Base-by-base conservation (phyloP, 2,888 invertebrate species). In the Macaria notata region DNA sequence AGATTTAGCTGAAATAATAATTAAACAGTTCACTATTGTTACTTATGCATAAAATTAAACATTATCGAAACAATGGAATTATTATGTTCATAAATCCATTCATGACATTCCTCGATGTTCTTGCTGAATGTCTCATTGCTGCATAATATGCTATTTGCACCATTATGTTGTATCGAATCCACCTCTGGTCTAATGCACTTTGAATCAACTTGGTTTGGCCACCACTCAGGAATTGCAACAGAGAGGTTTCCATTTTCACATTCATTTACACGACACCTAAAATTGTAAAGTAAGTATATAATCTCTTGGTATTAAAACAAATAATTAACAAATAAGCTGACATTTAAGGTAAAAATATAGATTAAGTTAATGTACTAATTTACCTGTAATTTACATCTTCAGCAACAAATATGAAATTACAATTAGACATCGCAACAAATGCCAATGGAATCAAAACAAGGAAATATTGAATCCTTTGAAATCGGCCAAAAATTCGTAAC, bases 401-500 rank as follows among this genome's bases (percentile, higher is more conserved):
- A 33, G 87, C 84, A 45, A 86, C 84, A 69, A 87, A 86, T 51
- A 86, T 77, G 68, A 83, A 87, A 63, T 87, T 87, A n/a, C 84
- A 81, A 59, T 85, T 81, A 45, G 81, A 78, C 86, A 87, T 87
- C 3, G 86, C 79, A 36, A 84, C 79, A 70, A 81, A 75, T 54
- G 81, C 63, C 5, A 86, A 49, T 2, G 84, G 75, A 31, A 86
- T 66, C 71, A 84, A 82, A 69, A 86, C 72, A 49, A 83, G 70
- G 46, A 83, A 59, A 70, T 80, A 88, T 68, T 87, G 87, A 31
- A 76, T 54, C 6, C 67, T 70, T 65, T 86, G 87, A 72, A 78
- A 88, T 66, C 64, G 78, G 5, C 84, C 83, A 58, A 86, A 87
- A 43, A 70, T 70, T 48, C 76, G 73, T 9, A 84, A 19, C 19